Conservation (phyloP, 2,888 invertebrate genomes). For the Lacanobia oleracea region DNA sequence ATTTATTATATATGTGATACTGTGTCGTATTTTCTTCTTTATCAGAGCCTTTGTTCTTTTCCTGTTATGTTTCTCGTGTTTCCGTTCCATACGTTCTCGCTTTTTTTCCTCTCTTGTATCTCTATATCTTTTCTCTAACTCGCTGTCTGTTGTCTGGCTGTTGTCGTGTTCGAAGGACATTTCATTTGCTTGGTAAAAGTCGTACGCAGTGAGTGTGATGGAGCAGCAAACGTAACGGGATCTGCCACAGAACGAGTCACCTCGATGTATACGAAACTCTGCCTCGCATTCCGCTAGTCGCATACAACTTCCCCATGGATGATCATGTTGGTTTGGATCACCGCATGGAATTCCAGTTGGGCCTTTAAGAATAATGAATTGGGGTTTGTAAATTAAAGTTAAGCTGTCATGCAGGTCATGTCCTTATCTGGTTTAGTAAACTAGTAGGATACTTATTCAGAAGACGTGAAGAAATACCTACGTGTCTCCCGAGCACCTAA, state of each 20-base stretch:
- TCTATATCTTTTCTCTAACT: background rate
- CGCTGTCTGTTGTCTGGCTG: conserved; percentile 16
- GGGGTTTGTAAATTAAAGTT: conserved; percentile 8
- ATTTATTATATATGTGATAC: conserved; percentile 8
- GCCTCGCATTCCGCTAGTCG: conserved; percentile 79
- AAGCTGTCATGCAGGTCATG: background rate
- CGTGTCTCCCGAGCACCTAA: too few species aligned
- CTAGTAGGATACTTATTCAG: background rate
- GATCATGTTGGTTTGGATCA: conserved; percentile 83
- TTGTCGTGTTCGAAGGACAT: conserved; percentile 74
- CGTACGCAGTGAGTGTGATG: conserved; percentile 78
- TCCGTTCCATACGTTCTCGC: conserved; percentile 45
- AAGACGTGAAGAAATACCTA: background rate
- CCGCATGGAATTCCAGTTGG: conserved; percentile 86
- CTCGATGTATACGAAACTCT: conserved; percentile 82
- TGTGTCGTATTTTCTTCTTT: conserved; percentile 75
- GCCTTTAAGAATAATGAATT: conserved; percentile 68
- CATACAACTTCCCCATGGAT: conserved; percentile 85
- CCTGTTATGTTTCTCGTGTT: conserved; percentile 51
- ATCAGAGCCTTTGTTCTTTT: conserved; percentile 47
- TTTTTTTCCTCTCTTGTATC: conserved; percentile 68
- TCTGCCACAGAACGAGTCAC: conserved; percentile 83
- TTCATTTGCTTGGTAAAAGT: conserved; percentile 83
- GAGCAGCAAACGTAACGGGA: conserved; percentile 82
- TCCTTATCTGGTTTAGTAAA: background rate